phyloP scores from a whole-genome alignment of 2,888 invertebrate genomes.

The Seira ritae region DNA sequence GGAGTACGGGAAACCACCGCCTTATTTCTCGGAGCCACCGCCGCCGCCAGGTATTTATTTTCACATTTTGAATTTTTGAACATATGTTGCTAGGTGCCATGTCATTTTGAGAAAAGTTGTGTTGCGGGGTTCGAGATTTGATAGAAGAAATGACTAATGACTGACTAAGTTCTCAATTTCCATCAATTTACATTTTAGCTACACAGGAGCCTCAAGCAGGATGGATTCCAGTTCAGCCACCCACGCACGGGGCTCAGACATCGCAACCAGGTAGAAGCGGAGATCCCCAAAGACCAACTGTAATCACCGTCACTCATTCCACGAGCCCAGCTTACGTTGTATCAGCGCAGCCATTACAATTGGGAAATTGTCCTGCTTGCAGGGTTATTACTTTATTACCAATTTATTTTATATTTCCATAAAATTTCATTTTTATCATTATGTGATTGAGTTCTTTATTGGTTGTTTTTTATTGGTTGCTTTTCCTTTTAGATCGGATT shows the following conservation, averaged over 20 bases:
- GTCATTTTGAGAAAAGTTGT: too few species aligned
- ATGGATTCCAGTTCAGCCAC: too few species aligned
- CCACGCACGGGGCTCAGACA: not conserved
- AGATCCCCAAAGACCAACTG: conserved; percentile 13
- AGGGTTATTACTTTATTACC: too few species aligned
- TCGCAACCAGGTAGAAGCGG: conserved; percentile 9
- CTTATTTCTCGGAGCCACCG: conserved; percentile 32
- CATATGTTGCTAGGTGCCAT: too few species aligned
- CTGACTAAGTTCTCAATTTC: too few species aligned
- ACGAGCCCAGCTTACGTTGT: conserved; percentile 26
- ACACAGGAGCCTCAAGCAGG: too few species aligned
- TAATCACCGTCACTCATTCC: conserved; percentile 20
- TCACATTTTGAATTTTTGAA: too few species aligned
- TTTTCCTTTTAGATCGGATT: conserved; percentile 84
- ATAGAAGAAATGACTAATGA: too few species aligned
- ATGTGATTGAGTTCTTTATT: conserved; percentile 14
- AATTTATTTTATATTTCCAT: too few species aligned
- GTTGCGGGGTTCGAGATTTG: too few species aligned
- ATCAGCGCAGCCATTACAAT: conserved; percentile 81
- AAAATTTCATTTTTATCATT: not conserved
- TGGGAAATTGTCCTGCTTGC: conserved; percentile 92
- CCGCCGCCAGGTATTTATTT: not conserved
- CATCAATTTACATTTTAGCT: too few species aligned
- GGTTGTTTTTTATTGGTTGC: too few species aligned
- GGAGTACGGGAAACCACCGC: conserved; percentile 46